Percentiles rank a stretch among this genome's conserved stretches.
phyloP scores from a whole-genome alignment of 2,113 vertebrate genomes.

The Thomomys bottae region DNA sequence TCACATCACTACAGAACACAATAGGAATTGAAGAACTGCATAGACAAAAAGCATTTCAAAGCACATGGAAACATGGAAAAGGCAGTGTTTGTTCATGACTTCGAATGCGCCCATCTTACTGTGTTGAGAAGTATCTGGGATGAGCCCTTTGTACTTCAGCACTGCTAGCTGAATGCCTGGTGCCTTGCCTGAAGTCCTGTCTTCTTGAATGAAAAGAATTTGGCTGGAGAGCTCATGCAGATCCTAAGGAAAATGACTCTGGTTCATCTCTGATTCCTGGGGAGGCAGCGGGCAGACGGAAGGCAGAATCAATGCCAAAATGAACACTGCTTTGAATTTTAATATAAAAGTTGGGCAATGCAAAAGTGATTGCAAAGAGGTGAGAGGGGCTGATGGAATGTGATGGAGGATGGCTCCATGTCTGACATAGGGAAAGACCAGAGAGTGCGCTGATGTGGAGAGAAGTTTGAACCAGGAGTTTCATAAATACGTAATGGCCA shows the following conservation, averaged over 20 bases:
- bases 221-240: not conserved
- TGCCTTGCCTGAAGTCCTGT: not conserved
- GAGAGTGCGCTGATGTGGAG: constrained; percentile 30
- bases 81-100: not conserved
- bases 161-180: not conserved
- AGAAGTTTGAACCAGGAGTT: constrained; percentile 53
- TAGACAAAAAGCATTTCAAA: not conserved
- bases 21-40: not conserved
- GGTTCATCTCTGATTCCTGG: not conserved
- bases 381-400: not conserved
- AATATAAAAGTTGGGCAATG: not conserved
- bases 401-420: not conserved
- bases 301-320: not conserved
- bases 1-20: not conserved
- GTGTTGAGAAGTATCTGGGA: not conserved
- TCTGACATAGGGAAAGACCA: constrained; percentile 36
- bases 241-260: not conserved
- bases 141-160: not conserved
- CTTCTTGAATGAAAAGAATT: not conserved
- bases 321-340: not conserved
- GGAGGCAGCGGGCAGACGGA: not conserved
- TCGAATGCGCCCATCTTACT: not conserved
- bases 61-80: not conserved
- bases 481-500: constrained; percentile 71
- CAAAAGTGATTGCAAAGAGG: not conserved